These are phyloP conservation scores for Turnix velox DNA, from an alignment of 2,113 vertebrate genomes.

Conservation along the genomic window DNA sequence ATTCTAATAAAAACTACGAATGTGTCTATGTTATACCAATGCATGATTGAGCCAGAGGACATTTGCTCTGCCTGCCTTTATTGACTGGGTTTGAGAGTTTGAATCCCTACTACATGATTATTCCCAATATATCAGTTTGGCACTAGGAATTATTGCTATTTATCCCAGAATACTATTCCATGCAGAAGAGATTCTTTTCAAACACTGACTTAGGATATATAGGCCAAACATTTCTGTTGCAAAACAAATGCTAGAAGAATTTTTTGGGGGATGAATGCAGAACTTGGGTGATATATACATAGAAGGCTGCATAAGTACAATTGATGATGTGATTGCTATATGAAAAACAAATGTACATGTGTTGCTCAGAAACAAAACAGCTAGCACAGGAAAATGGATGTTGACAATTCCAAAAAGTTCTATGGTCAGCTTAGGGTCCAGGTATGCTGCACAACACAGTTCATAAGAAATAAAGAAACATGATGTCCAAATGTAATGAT, in stretches of 20 bases:
- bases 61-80: background rate
- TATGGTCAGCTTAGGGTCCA: background rate
- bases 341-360: background rate
- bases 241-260: background rate
- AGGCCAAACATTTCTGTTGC: background rate
- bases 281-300: background rate
- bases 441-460: background rate
- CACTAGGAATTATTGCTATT: background rate
- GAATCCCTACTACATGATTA: background rate
- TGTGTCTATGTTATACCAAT: background rate
- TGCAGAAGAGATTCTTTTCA: background rate
- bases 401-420: background rate
- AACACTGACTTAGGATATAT: background rate
- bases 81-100: background rate
- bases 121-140: background rate
- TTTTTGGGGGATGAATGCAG: background rate
- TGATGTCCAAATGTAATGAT: background rate
- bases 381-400: background rate
- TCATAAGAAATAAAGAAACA: background rate
- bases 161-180: background rate
- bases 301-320: background rate
- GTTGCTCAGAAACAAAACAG: background rate
- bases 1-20: constrained; percentile 2
- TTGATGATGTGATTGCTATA: background rate
- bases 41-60: background rate